Conservation (phyloP, 2,797 vertebrate species). For the Pterois miles region DNA sequence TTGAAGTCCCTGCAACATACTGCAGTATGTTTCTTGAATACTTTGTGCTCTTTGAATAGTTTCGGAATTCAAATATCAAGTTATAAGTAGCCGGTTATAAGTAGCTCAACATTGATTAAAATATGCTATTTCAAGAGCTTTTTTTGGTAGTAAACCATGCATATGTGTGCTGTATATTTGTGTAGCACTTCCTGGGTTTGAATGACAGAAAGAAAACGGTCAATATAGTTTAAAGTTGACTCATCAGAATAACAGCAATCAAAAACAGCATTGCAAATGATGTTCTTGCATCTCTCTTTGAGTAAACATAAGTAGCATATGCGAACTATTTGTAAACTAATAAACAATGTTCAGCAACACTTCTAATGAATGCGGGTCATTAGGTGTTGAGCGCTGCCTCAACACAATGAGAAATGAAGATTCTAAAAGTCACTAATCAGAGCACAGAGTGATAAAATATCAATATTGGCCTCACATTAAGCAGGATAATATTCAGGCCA, state of each 20-base stretch:
- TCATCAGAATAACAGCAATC: background rate
- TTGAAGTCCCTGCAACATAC: background rate
- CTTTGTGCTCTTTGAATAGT: background rate
- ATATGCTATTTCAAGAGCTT: background rate
- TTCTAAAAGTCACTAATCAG: slow-evolving; percentile 86
- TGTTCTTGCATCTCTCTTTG: slow-evolving; percentile 1
- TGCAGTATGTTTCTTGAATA: background rate
- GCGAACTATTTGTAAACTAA: slow-evolving; percentile 61
- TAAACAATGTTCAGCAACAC: slow-evolving; percentile 84
- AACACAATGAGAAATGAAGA: slow-evolving; percentile 84
- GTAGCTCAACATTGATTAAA: background rate
- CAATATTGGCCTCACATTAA: slow-evolving; percentile 92
- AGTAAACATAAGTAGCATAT: slow-evolving; percentile 65
- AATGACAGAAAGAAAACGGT: background rate
- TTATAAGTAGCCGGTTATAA: background rate
- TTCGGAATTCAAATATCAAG: background rate
- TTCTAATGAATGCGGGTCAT: slow-evolving; percentile 82
- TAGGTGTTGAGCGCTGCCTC: slow-evolving; percentile 82
- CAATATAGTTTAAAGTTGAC: background rate
- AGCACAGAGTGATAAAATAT: slow-evolving; percentile 91
- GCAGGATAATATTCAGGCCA: slow-evolving; percentile 92
- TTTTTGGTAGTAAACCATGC: background rate
- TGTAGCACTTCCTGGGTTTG: background rate
- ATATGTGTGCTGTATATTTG: background rate
- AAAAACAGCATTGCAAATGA: background rate